Percentiles rank a stretch among this genome's conserved stretches.
These are phyloP conservation scores for Arizona elegans DNA, from an alignment of 2,113 vertebrate species.

Conservation along the genomic window DNA sequence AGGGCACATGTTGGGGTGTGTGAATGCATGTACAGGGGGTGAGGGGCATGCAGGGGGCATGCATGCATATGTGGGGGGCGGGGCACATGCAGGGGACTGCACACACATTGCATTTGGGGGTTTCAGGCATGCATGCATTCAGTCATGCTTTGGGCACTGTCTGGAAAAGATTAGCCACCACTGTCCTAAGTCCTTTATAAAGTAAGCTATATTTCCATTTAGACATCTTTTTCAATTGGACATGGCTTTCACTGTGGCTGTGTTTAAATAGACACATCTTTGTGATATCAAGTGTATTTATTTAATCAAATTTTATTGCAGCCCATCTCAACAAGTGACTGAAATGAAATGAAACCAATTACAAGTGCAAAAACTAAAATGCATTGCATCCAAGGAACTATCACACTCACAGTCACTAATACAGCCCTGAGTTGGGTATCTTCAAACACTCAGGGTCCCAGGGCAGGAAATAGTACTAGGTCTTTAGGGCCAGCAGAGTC, in stretches of 20 bases:
- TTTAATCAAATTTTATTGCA: neutral
- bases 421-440: neutral
- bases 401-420: neutral
- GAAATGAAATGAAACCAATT: neutral
- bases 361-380: neutral
- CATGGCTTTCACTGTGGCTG: neutral
- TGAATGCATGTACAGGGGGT: too few relatives aligned
- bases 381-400: neutral
- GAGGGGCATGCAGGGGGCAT: too few relatives aligned
- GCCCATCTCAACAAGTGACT: neutral
- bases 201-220: neutral
- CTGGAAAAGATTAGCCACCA: too few relatives aligned
- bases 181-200: fast-evolving
- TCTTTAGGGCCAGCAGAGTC: neutral
- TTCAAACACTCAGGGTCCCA: neutral
- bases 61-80: too few relatives aligned
- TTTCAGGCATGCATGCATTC: too few relatives aligned
- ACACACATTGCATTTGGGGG: too few relatives aligned
- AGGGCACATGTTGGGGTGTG: too few relatives aligned
- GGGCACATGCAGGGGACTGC: too few relatives aligned
- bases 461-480: neutral
- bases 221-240: neutral
- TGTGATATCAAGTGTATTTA: neutral
- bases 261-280: neutral
- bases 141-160: too few relatives aligned